Evolutionary conservation across 2,113 vertebrate genomes (phyloP).

Genomic region (Silurus glanis): DNA sequence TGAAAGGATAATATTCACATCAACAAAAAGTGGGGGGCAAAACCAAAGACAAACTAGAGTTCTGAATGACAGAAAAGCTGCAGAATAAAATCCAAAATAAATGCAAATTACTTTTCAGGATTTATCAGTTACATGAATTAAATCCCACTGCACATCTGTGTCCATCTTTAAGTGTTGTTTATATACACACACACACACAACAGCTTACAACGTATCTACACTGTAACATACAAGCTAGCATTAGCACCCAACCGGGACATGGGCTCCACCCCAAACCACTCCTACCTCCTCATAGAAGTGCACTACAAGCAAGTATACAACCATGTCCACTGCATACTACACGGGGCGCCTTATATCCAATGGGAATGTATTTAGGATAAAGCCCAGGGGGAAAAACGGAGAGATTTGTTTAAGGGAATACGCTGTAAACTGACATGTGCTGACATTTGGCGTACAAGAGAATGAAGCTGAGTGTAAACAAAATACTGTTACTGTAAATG

Average conservation of each 20-base stretch:
- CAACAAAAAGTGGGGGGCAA: background rate
- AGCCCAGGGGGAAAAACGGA: background rate
- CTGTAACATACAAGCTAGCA: background rate
- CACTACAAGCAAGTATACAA: background rate
- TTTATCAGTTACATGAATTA: background rate
- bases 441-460: background rate
- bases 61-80: background rate
- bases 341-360: background rate
- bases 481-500: background rate
- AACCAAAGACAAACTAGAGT: background rate
- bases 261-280: background rate
- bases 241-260: slow-evolving; percentile 4
- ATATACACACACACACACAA: background rate
- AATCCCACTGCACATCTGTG: background rate
- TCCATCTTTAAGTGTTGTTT: background rate
- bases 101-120: background rate
- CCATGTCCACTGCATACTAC: background rate
- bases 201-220: background rate
- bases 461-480: background rate
- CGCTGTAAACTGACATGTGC: background rate
- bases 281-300: background rate
- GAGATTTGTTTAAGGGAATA: background rate
- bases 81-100: background rate
- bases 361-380: background rate
- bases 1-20: background rate